Base-by-base conservation (phyloP, 2,888 invertebrate genomes). In the Ennomos quercinarius region DNA sequence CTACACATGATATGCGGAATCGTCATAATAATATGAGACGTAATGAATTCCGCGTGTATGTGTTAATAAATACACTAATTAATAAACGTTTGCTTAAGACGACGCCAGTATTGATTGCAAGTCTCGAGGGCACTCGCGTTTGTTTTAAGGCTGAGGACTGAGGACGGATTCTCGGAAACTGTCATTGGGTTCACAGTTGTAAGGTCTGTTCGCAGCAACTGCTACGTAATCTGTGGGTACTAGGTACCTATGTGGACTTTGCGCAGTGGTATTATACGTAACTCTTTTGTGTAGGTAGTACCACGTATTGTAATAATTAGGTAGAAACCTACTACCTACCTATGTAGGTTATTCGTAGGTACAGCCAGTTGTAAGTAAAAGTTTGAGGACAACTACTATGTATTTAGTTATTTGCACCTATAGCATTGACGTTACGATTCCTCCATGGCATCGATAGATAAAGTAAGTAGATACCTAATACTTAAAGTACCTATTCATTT, bases 61-160 rank as follows among this genome's bases (percentile, higher is more conserved):
- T 78, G 77, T 68, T 72, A 76, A 77, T 76, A 71, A 79, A 74
- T 72, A 77, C 56, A 71, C 68, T 71, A 66, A 68, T 74, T 72
- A 68, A 71, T 72, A 67, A 71, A 68, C 59, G 70, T 76, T 74
- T 73, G 66, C 58, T 67, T 58, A 64, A 61, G 50, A 41, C 53
- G 46, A 51, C 66, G 62, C 58, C 50, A 51, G 57, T 57, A 54
- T 57, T 65, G 62, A 71, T 74, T 72, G 69, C 67, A 61, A 57
- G 64, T 57, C 45, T 60, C 65, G 64, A 65, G 68, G 61, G 66
- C 68, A 68, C 63, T 60, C 67, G 59, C 58, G 70, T 67, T 71
- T 65, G 59, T 63, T 69, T 65, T 55, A 76, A 74, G 72, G 69
- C 73, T 72, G 61, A 79, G 74, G 72, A 68, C 72, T 72, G 61